phyloP scores from a whole-genome alignment of 2,888 invertebrate genomes.

The Eupeodes latifasciatus region DNA sequence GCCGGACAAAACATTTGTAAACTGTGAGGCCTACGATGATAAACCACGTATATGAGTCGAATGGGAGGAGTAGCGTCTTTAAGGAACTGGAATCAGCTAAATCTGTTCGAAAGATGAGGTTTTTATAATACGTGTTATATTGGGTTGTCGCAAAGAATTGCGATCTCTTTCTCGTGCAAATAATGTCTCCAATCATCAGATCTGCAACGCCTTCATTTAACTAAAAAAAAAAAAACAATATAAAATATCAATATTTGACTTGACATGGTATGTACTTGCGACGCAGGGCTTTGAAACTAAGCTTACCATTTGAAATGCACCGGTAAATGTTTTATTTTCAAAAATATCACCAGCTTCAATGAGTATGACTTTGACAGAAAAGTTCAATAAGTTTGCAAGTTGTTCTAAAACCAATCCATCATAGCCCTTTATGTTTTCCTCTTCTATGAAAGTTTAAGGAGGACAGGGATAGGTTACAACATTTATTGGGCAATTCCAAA shows the following conservation, averaged over 20 bases:
- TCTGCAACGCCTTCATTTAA: conserved; percentile 19
- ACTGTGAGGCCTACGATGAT: not conserved
- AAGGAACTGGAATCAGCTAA: not conserved
- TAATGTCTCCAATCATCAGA: not conserved
- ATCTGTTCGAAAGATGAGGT: not conserved
- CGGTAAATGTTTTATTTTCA: not conserved
- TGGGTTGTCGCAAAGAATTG: not conserved
- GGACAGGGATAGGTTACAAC: not conserved
- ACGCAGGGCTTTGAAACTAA: no score
- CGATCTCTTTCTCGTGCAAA: not conserved
- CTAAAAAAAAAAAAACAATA: not conserved
- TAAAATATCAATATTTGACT: no score
- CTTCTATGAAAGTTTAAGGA: not conserved
- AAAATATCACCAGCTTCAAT: not conserved
- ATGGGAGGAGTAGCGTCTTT: conserved; percentile 7
- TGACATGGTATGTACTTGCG: no score
- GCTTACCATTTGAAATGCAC: conserved; percentile 20
- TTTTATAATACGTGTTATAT: not conserved
- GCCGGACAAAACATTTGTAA: not conserved
- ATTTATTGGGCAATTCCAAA: conserved; percentile 27
- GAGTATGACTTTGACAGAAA: not conserved
- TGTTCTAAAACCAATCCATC: not conserved
- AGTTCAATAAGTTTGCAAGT: conserved; percentile 2
- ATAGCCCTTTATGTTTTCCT: not conserved
- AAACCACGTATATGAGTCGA: conserved; percentile 26